Conservation (phyloP, 2,888 invertebrate species). For the Cabera pusaria region DNA sequence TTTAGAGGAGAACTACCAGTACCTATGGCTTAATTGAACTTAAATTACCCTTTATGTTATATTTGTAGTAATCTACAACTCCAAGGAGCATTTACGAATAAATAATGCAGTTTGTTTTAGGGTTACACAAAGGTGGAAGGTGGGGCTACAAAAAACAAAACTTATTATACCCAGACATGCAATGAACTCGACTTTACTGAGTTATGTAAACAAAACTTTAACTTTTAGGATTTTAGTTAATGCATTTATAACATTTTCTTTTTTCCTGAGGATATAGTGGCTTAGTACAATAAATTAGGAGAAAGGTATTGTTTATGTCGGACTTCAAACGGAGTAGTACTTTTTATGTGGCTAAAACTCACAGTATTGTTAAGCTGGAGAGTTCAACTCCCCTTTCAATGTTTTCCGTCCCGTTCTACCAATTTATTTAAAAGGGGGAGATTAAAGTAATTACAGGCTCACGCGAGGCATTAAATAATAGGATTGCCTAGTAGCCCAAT, state of each 20-base stretch:
- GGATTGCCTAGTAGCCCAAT: conserved; percentile 29
- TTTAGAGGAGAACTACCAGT: too few species aligned
- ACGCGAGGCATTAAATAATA: conserved; percentile 34
- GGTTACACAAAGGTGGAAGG: conserved; percentile 13
- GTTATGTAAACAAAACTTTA: conserved; percentile 4
- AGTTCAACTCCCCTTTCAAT: conserved; percentile 17
- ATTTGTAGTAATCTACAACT: too few species aligned
- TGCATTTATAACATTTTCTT: conserved; percentile 9
- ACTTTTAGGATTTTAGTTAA: conserved; percentile 7
- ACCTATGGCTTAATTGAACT: too few species aligned
- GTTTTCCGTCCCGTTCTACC: conserved; percentile 37
- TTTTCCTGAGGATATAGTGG: conserved; percentile 13
- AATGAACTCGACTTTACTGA: conserved; percentile 5
- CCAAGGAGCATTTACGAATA: conserved; percentile 2
- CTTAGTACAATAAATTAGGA: conserved; percentile 9
- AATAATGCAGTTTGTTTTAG: conserved; percentile 10
- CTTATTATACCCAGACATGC: conserved; percentile 14
- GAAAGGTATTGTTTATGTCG: conserved; percentile 6
- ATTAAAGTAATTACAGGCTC: conserved; percentile 30
- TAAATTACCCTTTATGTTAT: too few species aligned
- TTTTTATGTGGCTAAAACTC: conserved; percentile 10
- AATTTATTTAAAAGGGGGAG: conserved; percentile 46
- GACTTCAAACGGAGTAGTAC: conserved; percentile 16
- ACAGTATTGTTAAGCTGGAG: conserved; percentile 6
- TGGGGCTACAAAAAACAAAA: conserved; percentile 4